A percentile compares a stretch with the other conserved stretches of the same genome.
Conservation (phyloP, 1,140 invertebrate species). For the Lordiphosa mommai region DNA sequence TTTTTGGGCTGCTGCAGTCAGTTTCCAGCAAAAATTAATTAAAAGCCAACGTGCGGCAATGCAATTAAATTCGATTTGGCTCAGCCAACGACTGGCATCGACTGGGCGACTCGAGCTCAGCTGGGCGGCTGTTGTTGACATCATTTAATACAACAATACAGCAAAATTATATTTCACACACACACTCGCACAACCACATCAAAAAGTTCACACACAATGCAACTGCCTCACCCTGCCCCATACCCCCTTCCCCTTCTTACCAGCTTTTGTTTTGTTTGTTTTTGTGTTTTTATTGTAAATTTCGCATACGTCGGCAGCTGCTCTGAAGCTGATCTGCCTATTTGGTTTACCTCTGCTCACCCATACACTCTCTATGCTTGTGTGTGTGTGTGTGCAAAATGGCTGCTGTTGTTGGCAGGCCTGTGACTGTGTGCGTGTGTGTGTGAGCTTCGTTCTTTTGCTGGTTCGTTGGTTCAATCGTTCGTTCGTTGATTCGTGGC, state of each 20-base stretch:
- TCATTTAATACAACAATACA: slow-evolving; percentile 75
- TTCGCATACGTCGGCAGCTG: slow-evolving; percentile 50
- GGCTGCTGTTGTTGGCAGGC: slow-evolving; percentile 36
- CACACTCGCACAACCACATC: slow-evolving; percentile 25
- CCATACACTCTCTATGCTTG: background rate
- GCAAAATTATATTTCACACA: slow-evolving; percentile 68
- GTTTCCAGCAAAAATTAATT: slow-evolving; percentile 70
- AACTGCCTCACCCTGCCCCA: slow-evolving; percentile 15
- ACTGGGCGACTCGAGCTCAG: slow-evolving; percentile 44
- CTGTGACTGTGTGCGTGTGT: slow-evolving; percentile 13
- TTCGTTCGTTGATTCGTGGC: slow-evolving; percentile 67
- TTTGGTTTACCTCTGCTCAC: slow-evolving; percentile 22
- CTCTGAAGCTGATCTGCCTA: slow-evolving; percentile 60
- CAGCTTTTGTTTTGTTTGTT: slow-evolving; percentile 56
- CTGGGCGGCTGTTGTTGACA: slow-evolving; percentile 73
- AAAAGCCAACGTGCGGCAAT: slow-evolving; percentile 75
- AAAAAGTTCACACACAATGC: slow-evolving; percentile 62
- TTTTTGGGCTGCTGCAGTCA: slow-evolving; percentile 31
- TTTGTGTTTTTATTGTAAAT: slow-evolving; percentile 59
- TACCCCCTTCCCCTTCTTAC: background rate
- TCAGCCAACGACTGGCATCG: slow-evolving; percentile 40
- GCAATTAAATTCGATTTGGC: slow-evolving; percentile 76
- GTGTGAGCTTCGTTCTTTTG: slow-evolving; percentile 13
- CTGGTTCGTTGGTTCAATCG: slow-evolving; percentile 23
- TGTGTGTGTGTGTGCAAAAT: slow-evolving; percentile 37